Evolutionary conservation across 2,113 vertebrate species (phyloP).

Genomic region (zebrafish (Danio rerio)): GRCz12tu NC_133197.1:14990001-14990500

Average conservation of each 20-base stretch:
- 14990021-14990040: slow-evolving; percentile 43
- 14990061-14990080: slow-evolving; percentile 11
- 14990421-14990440: too few relatives aligned
- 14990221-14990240: neutral
- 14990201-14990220: slow-evolving; percentile 13
- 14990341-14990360: too few relatives aligned
- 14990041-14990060: slow-evolving; percentile 30
- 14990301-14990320: neutral
- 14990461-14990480: too few relatives aligned
- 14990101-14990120: slow-evolving; percentile 2
- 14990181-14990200: neutral
- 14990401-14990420: too few relatives aligned
- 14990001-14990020: slow-evolving; percentile 35
- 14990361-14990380: too few relatives aligned
- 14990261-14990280: neutral
- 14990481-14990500: too few relatives aligned
- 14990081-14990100: neutral
- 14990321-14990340: too few relatives aligned
- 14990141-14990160: slow-evolving; percentile 16
- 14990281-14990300: neutral
- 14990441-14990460: too few relatives aligned
- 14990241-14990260: neutral
- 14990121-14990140: neutral
- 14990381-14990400: too few relatives aligned
- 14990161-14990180: neutral